Conservation (phyloP, 2,888 invertebrate genomes). For the Ophioninae sp. region DNA sequence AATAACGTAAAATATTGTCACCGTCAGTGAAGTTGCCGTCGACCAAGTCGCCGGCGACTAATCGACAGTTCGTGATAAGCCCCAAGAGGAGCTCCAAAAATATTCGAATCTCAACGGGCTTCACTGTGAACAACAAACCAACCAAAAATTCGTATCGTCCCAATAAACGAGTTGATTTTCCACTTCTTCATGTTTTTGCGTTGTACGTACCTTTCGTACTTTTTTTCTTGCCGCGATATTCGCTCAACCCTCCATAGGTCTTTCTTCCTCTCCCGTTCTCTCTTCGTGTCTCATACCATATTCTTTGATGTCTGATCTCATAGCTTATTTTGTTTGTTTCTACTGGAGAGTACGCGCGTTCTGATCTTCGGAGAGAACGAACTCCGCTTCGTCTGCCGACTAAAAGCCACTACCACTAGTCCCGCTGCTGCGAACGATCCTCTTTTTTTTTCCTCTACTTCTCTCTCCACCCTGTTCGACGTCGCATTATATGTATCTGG, state of each 20-base stretch:
- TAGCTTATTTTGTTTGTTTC: conserved; percentile 33
- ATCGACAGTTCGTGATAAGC: not conserved
- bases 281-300: conserved; percentile 43
- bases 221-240: conserved; percentile 60
- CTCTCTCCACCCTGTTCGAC: conserved; percentile 54
- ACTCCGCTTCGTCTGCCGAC: conserved; percentile 34
- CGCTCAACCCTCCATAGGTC: conserved; percentile 68
- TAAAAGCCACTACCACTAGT: conserved; percentile 30
- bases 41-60: too few relatives aligned
- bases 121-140: conserved; percentile 78
- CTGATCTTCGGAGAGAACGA: conserved; percentile 17
- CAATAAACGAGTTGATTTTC: conserved; percentile 75
- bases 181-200: conserved; percentile 45
- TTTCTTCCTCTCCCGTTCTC: conserved; percentile 58
- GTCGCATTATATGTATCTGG: conserved; percentile 66
- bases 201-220: conserved; percentile 49
- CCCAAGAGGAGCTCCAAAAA: conserved; percentile 66
- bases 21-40: too few relatives aligned
- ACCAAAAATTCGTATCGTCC: conserved; percentile 77
- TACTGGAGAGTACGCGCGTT: conserved; percentile 31
- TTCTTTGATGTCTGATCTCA: conserved; percentile 31
- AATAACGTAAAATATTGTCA: too few relatives aligned
- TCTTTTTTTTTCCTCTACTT: conserved; percentile 49
- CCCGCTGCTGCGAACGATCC: not conserved
- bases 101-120: conserved; percentile 69